Evolutionary conservation across 2,888 invertebrate genomes (phyloP).

Genomic region (Sinotaia quadrata): DNA sequence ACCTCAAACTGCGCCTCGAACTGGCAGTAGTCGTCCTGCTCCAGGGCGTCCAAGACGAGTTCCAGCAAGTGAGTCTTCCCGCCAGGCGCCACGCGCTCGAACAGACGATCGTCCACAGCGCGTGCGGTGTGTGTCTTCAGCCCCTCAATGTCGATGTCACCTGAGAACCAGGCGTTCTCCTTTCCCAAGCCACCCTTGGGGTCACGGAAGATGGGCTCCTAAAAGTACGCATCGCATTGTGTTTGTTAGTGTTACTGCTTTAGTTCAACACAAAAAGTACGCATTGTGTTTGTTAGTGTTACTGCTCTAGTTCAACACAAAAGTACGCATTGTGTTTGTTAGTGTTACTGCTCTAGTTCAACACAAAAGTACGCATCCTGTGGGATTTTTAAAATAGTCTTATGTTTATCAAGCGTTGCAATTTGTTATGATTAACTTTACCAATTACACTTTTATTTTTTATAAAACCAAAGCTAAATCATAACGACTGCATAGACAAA

Average conservation of each 20-base stretch:
- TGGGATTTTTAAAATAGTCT: no score
- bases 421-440: no score
- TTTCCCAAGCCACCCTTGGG: conserved; percentile 25
- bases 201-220: conserved; percentile 18
- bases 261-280: no score
- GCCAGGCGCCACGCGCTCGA: conserved; percentile 31
- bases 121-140: conserved; percentile 33
- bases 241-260: background rate
- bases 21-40: conserved; percentile 39
- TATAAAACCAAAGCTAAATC: no score
- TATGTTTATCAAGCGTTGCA: no score
- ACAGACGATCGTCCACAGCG: conserved; percentile 38
- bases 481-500: no score
- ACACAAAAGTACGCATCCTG: no score
- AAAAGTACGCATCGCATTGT: background rate
- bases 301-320: no score
- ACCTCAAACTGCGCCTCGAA: conserved; percentile 40
- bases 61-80: conserved; percentile 29
- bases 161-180: conserved; percentile 37
- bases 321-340: background rate
- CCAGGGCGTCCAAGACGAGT: conserved; percentile 30
- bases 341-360: background rate
- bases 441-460: no score
- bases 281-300: no score
- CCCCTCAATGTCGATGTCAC: conserved; percentile 25